Evolutionary conservation across 2,113 vertebrate genomes (phyloP).

Genomic region (Myrmecobius fasciatus): DNA sequence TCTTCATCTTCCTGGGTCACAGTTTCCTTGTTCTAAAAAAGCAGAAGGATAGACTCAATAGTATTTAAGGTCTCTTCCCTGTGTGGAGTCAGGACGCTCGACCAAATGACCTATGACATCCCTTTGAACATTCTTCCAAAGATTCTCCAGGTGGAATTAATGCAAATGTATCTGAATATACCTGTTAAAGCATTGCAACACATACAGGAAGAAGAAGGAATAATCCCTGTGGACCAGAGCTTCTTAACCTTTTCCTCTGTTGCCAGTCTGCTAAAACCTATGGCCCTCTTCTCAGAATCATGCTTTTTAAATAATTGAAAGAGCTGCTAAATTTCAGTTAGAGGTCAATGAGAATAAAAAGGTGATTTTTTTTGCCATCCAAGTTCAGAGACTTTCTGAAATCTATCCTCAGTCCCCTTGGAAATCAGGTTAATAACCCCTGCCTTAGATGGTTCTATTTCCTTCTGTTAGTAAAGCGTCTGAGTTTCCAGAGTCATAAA

Average conservation of each 20-base stretch:
- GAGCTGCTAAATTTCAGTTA: background rate
- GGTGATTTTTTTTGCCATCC: background rate
- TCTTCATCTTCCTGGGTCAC: background rate
- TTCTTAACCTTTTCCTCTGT: background rate
- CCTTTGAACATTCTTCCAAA: background rate
- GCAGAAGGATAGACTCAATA: background rate
- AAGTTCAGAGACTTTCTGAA: background rate
- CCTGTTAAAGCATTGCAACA: background rate
- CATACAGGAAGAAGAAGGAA: background rate
- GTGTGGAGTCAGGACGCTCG: no score
- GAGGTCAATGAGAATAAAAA: background rate
- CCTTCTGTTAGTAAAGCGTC: background rate
- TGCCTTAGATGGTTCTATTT: conserved; percentile 10
- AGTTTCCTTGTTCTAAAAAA: background rate
- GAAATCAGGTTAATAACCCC: background rate
- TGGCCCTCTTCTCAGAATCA: background rate
- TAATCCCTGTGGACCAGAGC: background rate
- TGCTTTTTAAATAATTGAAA: background rate
- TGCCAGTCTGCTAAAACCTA: background rate
- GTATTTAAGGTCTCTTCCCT: background rate
- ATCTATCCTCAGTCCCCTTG: background rate
- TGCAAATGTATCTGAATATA: background rate
- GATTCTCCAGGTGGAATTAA: background rate
- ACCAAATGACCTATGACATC: background rate
- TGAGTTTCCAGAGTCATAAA: conserved; percentile 7